Percentiles rank a stretch among this genome's conserved stretches.
phyloP scores from a whole-genome alignment of 2,113 vertebrate genomes.

The Empidonax traillii region DNA sequence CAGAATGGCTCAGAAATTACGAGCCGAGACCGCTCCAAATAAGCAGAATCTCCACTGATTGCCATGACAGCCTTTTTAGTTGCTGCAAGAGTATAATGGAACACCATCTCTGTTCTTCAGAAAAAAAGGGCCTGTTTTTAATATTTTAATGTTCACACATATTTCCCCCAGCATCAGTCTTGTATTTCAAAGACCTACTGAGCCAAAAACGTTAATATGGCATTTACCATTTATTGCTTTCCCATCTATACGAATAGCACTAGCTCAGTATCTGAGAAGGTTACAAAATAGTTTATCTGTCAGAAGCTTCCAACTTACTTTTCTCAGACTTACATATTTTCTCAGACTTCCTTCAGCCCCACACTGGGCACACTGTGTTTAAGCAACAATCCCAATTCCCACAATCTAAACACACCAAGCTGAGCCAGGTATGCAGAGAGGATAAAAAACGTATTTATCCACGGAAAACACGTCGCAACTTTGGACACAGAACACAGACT shows the following conservation, averaged over 20 bases:
- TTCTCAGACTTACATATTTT: background rate
- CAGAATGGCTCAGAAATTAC: background rate
- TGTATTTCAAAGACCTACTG: background rate
- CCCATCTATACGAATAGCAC: background rate
- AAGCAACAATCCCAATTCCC: background rate
- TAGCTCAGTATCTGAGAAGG: background rate
- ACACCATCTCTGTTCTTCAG: background rate
- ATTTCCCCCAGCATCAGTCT: background rate
- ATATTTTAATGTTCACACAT: background rate
- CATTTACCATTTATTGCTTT: background rate
- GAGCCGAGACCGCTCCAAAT: background rate
- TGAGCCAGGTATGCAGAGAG: accelerated
- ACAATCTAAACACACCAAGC: background rate
- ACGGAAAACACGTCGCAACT: background rate
- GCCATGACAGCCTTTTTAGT: background rate
- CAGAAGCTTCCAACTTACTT: background rate
- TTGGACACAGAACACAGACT: background rate
- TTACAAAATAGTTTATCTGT: background rate
- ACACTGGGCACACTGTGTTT: background rate
- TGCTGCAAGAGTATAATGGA: background rate
- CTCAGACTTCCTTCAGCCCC: background rate
- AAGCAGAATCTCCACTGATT: background rate
- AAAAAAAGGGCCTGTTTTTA: background rate
- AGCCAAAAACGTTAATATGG: background rate
- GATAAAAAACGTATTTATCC: background rate